These are phyloP conservation scores for Megaceryle alcyon DNA, from an alignment of 2,797 vertebrate genomes.

Conservation along the genomic window DNA sequence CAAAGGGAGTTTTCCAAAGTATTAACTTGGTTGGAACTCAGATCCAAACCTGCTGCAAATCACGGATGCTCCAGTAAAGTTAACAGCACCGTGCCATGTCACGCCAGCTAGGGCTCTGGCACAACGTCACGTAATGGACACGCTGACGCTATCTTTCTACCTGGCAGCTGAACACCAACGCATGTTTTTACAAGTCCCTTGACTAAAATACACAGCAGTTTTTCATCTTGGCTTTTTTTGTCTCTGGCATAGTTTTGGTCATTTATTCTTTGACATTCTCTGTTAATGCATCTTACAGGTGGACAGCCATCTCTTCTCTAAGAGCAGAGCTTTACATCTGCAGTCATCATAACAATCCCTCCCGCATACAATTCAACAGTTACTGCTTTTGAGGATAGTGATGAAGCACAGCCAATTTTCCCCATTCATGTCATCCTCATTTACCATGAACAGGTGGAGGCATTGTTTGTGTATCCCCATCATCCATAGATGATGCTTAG, in stretches of 20 bases:
- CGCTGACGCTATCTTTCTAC: not conserved
- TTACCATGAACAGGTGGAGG: not conserved
- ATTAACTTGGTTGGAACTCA: not conserved
- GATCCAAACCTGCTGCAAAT: not conserved
- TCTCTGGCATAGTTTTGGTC: not conserved
- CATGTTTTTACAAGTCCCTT: not conserved
- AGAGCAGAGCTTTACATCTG: not conserved
- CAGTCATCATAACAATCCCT: accelerated
- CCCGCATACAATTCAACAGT: not conserved
- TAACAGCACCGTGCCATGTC: not conserved
- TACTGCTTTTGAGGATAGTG: not conserved
- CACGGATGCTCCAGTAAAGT: not conserved
- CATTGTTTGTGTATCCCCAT: not conserved
- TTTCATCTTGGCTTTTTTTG: not conserved
- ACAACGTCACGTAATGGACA: not conserved
- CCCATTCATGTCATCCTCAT: not conserved
- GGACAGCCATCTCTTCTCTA: not conserved
- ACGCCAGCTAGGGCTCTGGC: not conserved
- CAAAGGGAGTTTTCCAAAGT: not conserved
- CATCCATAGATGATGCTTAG: not conserved
- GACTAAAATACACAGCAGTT: not conserved
- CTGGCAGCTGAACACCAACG: not conserved
- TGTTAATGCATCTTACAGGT: not conserved
- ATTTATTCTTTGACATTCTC: not conserved
- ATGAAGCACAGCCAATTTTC: not conserved